Percentiles rank a stretch among this genome's conserved stretches.
Evolutionary conservation across 2,113 vertebrate species (phyloP).

Genomic region (Dascyllus trimaculatus): DNA sequence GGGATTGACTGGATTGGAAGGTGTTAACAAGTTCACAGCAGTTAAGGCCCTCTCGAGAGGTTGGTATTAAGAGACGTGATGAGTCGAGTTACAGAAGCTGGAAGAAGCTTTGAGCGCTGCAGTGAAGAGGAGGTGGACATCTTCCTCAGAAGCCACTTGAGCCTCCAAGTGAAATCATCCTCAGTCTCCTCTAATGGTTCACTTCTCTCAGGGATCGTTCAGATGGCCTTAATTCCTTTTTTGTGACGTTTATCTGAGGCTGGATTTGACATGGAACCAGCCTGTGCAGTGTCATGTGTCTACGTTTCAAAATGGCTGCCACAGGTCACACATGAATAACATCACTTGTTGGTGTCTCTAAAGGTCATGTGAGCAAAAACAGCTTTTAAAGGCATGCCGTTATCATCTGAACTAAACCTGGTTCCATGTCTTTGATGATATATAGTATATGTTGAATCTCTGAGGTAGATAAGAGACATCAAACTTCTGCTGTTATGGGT

Average conservation of each 20-base stretch:
- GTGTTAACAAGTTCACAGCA: constrained; percentile 74
- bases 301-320: background rate
- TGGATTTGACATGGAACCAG: constrained; percentile 23
- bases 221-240: background rate
- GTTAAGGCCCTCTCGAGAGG: constrained; percentile 63
- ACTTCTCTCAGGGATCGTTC: constrained; percentile 6
- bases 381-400: no score
- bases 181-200: background rate
- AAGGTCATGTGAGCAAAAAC: no score
- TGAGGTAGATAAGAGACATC: background rate
- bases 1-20: constrained; percentile 63
- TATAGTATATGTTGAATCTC: background rate
- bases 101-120: constrained; percentile 10
- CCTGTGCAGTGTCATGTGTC: background rate
- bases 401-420: background rate
- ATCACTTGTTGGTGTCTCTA: constrained; percentile 9
- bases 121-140: no score
- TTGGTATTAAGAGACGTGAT: constrained; percentile 64
- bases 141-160: constrained; percentile 13
- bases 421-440: background rate
- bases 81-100: constrained; percentile 58
- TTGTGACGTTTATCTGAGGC: background rate
- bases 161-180: constrained; percentile 1
- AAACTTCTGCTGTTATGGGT: background rate
- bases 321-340: constrained; percentile 5